phyloP scores from a whole-genome alignment of 2,888 invertebrate species.

The Drosophila barbarae region DNA sequence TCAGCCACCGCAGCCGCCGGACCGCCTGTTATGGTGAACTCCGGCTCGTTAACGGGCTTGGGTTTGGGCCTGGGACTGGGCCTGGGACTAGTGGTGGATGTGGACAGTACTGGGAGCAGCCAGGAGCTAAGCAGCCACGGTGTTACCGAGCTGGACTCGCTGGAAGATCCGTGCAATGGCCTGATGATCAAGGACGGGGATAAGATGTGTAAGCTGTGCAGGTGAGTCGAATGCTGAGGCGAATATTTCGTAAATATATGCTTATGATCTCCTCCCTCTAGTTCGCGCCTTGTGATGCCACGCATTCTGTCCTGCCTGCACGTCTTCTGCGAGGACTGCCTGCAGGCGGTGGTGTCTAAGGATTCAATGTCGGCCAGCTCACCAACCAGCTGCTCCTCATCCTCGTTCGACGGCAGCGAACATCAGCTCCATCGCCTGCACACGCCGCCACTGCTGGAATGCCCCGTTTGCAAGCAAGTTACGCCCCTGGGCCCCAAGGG shows the following conservation, averaged over 20 bases:
- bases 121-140: slow-evolving; percentile 71
- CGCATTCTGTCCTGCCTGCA: slow-evolving; percentile 95
- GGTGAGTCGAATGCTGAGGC: slow-evolving; percentile 80
- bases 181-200: slow-evolving; percentile 76
- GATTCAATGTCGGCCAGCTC: slow-evolving; percentile 81
- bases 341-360: slow-evolving; percentile 87
- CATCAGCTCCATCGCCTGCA: slow-evolving; percentile 45
- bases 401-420: slow-evolving; percentile 70
- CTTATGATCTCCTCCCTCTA: slow-evolving; percentile 57
- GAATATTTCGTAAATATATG: neutral
- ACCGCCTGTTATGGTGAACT: slow-evolving; percentile 38
- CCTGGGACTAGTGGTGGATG: slow-evolving; percentile 64
- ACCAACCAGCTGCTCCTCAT: slow-evolving; percentile 78
- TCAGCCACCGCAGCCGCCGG: slow-evolving; percentile 40
- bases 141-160: slow-evolving; percentile 75
- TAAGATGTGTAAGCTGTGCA: slow-evolving; percentile 85
- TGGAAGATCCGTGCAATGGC: slow-evolving; percentile 78
- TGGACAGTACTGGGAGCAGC: slow-evolving; percentile 57
- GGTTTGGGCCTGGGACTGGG: slow-evolving; percentile 38
- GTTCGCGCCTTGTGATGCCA: slow-evolving; percentile 88
- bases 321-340: slow-evolving; percentile 95
- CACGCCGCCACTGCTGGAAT: slow-evolving; percentile 80
- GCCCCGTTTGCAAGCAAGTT: slow-evolving; percentile 91
- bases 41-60: slow-evolving; percentile 34
- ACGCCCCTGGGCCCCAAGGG: slow-evolving; percentile 90